Percentiles rank a stretch among this genome's conserved stretches.
Evolutionary conservation across 1,140 invertebrate species (phyloP).

Genomic region (Gonioctena quinquepunctata): DNA sequence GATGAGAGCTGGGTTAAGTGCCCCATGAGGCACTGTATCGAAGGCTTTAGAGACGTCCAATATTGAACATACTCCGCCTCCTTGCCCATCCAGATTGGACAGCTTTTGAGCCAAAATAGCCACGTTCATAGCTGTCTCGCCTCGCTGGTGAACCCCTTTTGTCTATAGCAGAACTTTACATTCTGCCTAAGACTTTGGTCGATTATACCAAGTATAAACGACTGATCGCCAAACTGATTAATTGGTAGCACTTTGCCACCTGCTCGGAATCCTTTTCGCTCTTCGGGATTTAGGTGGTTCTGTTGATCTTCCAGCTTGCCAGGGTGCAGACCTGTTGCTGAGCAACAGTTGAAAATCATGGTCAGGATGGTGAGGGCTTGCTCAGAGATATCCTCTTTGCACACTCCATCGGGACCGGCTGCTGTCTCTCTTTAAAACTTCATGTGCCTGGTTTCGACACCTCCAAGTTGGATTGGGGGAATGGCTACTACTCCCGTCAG

Average conservation of each 20-base stretch:
- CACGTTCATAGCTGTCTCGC: no score
- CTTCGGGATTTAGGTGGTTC: no score
- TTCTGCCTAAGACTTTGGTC: no score
- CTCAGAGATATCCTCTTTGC: no score
- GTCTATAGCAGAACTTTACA: background rate
- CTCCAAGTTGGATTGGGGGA: background rate
- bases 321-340: no score
- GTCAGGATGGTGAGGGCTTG: no score
- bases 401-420: no score
- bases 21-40: background rate
- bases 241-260: background rate
- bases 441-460: background rate
- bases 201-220: background rate
- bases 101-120: background rate
- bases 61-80: background rate
- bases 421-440: no score
- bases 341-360: no score
- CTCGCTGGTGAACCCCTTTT: background rate
- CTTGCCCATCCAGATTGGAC: background rate
- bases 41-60: background rate
- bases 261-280: background rate
- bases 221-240: background rate
- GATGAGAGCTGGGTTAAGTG: background rate
- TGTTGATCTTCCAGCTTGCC: no score
- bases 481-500: background rate